Percentiles rank a stretch among this genome's conserved stretches.
These are phyloP conservation scores for Pachypanchax playfairii DNA, from an alignment of 2,113 vertebrate genomes.

Conservation along the genomic window DNA sequence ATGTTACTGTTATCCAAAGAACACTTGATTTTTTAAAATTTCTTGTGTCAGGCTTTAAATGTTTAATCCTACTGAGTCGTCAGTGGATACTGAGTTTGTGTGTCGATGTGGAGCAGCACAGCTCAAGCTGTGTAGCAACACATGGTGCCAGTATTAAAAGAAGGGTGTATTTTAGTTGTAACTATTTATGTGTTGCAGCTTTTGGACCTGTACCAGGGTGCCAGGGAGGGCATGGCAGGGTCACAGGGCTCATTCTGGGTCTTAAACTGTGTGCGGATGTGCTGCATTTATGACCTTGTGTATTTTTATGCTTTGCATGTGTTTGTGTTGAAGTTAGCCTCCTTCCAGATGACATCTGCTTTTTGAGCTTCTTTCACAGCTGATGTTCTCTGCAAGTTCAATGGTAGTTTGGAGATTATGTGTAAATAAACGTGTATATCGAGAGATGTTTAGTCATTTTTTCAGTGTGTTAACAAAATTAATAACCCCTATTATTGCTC, in stretches of 20 bases:
- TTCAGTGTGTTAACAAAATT: too few relatives aligned
- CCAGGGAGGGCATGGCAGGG: slow-evolving; percentile 34
- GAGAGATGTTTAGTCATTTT: background rate
- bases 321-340: slow-evolving; percentile 45
- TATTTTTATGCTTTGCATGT: slow-evolving; percentile 41
- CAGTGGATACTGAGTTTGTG: background rate
- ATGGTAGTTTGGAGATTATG: slow-evolving; percentile 33
- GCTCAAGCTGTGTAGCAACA: background rate
- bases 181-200: slow-evolving; percentile 37
- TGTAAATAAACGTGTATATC: slow-evolving; percentile 5
- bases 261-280: slow-evolving; percentile 4
- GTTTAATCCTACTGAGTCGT: too few relatives aligned
- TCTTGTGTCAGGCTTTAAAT: too few relatives aligned
- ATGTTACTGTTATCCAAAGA: background rate
- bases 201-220: slow-evolving; percentile 31
- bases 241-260: slow-evolving; percentile 23
- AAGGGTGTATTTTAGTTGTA: slow-evolving; percentile 46
- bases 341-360: slow-evolving; percentile 51
- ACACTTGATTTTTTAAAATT: too few relatives aligned
- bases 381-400: slow-evolving; percentile 31
- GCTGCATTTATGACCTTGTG: slow-evolving; percentile 8
- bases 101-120: background rate
- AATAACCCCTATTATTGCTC: too few relatives aligned
- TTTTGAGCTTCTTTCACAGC: slow-evolving; percentile 43
- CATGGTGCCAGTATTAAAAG: slow-evolving; percentile 8